Evolutionary conservation across 2,113 vertebrate genomes (phyloP), one percentile per base, ranked within the genome.

Genomic region (Gadus chalcogrammus): DNA sequence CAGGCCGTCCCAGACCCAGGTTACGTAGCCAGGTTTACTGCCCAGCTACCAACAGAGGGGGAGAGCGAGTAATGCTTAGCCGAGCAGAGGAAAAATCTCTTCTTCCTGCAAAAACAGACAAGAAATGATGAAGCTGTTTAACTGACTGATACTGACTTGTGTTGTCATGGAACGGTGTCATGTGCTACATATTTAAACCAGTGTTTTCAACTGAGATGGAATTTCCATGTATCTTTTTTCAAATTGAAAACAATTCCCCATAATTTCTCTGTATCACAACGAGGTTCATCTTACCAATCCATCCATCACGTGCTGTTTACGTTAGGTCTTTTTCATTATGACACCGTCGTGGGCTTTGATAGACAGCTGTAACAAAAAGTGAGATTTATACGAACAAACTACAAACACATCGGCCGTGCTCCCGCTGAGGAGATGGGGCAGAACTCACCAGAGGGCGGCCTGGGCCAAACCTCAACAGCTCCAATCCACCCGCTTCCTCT

Each of bases 11-110:
- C 42, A 48, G 42, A 48, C 61, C 22, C 61, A 2, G 59, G 59
- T 24, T 0, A 22, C 12, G 11, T 71, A 68, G 7, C 15, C n/a
- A 61, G 72, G 63, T 74, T 69, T 79, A 76, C 68, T 63, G 61
- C 76, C 56, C 61, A 84, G 60, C 83, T 80, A 68, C 90, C 91
- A 92, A 92, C 88, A 91, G 90, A 84, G 89, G 90, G 90, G 27
- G 89, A 70, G 31, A 88, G 84, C 84, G 91, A 91, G 90, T 78
- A 87, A 77, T 70, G 61, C 42, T 48, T 28, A 82, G 24, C 13
- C 12, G 17, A 53, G 2, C 11, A 0, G n/a, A 58, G 55, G n/a
- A 58, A 58, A 64, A 68, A 69, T 18, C 63, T 8, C n/a, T 11
- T 1, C 9, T n/a, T 42, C 16, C 63, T 18, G 35, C 15, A 58